A percentile compares a stretch with the other conserved stretches of the same genome.
Evolutionary conservation across 1,140 invertebrate species (phyloP).

Genomic region (Drosophila bocqueti): DNA sequence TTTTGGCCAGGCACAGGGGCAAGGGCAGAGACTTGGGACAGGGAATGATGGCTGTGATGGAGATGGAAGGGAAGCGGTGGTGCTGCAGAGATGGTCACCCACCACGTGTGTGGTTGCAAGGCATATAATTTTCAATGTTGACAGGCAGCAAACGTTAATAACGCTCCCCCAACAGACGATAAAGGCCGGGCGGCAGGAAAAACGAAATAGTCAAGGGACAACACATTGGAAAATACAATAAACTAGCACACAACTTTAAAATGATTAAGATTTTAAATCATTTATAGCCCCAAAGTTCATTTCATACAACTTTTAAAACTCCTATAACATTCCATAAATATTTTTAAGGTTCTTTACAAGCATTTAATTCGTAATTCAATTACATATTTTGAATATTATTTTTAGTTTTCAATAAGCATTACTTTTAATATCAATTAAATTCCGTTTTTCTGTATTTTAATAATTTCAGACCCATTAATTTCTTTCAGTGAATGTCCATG

Average conservation of each 20-base stretch:
- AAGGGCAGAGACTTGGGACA: background rate
- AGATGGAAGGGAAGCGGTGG: background rate
- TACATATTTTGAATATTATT: too few relatives aligned
- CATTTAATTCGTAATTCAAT: too few relatives aligned
- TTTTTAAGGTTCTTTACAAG: background rate
- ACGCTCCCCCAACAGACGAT: constrained; percentile 72
- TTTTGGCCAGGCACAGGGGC: background rate
- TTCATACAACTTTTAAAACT: background rate
- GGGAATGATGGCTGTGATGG: background rate
- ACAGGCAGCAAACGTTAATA: constrained; percentile 81
- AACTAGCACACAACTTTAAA: too few relatives aligned
- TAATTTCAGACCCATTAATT: background rate
- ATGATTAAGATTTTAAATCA: background rate
- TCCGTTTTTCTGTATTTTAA: background rate
- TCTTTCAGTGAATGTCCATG: background rate
- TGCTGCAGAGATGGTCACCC: constrained; percentile 15
- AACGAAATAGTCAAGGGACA: constrained; percentile 42
- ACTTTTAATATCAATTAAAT: too few relatives aligned
- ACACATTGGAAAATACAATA: constrained; percentile 2
- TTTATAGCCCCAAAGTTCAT: too few relatives aligned
- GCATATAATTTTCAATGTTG: constrained; percentile 80
- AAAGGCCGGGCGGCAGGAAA: constrained; percentile 51
- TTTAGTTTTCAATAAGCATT: too few relatives aligned
- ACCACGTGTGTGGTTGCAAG: constrained; percentile 34
- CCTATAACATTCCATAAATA: background rate